Evolutionary conservation across 2,888 invertebrate genomes (phyloP), one percentile per base, ranked within the genome.

Genomic region (Craniophora ligustri): DNA sequence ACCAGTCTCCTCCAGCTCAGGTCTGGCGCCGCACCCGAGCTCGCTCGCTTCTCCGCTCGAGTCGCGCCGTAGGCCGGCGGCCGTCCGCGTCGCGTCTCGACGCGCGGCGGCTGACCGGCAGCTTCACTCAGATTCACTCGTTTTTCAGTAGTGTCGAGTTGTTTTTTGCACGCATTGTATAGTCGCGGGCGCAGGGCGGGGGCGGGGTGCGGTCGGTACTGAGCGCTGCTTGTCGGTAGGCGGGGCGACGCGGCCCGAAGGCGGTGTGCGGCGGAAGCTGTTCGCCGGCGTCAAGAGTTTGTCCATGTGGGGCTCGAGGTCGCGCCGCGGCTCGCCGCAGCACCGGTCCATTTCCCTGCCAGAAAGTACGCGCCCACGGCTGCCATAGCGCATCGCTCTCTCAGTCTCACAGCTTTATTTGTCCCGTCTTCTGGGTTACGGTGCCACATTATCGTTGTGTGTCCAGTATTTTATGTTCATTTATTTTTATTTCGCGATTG

Each of bases 281-380:
- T 96, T 97, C 94, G 96, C 96, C 84, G 96, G 96, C 79, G 96
- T 97, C 94, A 96, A 96, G 94, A 96, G 96, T 87, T 94, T 96
- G 84, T 96, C 96, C 80, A 95, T 95, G 91, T 95, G 96, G 94
- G 96, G 96, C 84, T 94, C 95, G 82, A 95, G 95, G 81, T 91
- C 92, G 66, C 94, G 94, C 84, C 95, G 95, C 84, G 95, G 95
- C 85, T 95, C 96, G 78, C 95, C 96, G 79, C 96, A 96, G 91
- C 95, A 96, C 94, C 96, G 96, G 88, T 97, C 97, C 94, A 96
- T 96, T 95, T 97, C 97, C 89, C 95, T 97, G 92, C 97, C 97
- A 88, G 97, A 97, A 96, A 97, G 97, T 97, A 97, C 94, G 95
- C 88, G 88, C 87, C 85, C 87, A 81, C 79, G 85, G 84, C 85